Base-by-base conservation (phyloP, 2,888 invertebrate genomes). In the Corbicula japonica region DNA sequence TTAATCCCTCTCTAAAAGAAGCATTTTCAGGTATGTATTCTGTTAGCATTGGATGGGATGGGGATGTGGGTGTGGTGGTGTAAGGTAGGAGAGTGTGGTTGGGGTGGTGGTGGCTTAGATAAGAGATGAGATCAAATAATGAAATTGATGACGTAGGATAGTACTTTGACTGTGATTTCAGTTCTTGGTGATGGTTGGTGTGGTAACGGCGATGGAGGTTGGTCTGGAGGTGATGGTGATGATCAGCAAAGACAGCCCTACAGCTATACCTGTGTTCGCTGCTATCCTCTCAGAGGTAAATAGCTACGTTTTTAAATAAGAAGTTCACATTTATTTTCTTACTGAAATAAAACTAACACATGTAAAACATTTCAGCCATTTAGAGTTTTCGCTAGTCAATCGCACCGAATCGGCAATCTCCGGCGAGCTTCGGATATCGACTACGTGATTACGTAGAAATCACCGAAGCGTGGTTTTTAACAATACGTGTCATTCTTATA, bases 201-300 rank as follows among this genome's bases (percentile, higher is more conserved):
- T 65, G 0, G 46, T 76, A 8, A 69, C 62, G 0, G 26, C 76
- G 32, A 32, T 68, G 26, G 78, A 82, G 46, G 60, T 44, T 6
- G 82, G 78, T 12, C 54, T 82, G 18, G 78, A 69, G 15, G 71
- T 28, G 5, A 44, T 82, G 41, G 65, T 82, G 18, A 38, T 79
- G 30, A 35, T 76, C 26, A 61, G 69, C 44, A 38, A 68, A 23
- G 70, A 78, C 56, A 70, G 69, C 15, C 62, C 82, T 2, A 61
- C 78, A 23, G 76, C 82, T 12, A 70, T 82, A 15, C 82, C 82
- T 10, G 65, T 78, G 5, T 44, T 82, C 32, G 63, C 78, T 1
- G 68, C 78, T 8, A 4, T 82, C 21, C 38, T 79, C 50, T 28
- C 72, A 30, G 62, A 78, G n/a, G 82, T 82, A 68, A 66, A 68